Percentiles rank a stretch among this genome's conserved stretches.
phyloP scores from a whole-genome alignment of 2,797 vertebrate species.

The Sandelia bainsii region DNA sequence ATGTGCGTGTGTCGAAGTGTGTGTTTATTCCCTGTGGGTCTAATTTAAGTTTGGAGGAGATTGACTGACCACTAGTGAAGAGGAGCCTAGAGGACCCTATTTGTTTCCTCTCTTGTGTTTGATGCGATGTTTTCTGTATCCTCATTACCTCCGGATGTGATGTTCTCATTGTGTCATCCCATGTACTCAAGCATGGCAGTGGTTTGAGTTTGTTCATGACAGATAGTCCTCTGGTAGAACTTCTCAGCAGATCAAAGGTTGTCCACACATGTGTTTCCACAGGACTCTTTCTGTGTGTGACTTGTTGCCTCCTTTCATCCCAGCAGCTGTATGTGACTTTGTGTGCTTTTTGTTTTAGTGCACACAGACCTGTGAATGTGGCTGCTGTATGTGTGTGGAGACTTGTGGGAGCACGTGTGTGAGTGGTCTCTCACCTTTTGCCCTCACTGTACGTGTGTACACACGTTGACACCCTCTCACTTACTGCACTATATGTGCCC shows the following conservation, averaged over 20 bases:
- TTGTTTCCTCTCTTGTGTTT: slow-evolving; percentile 11
- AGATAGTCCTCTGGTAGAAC: slow-evolving; percentile 47
- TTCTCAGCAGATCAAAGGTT: slow-evolving; percentile 71
- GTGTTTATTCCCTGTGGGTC: slow-evolving; percentile 32
- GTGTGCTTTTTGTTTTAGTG: slow-evolving; percentile 50
- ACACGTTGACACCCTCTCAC: slow-evolving; percentile 74
- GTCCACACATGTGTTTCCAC: slow-evolving; percentile 50
- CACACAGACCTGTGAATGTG: slow-evolving; percentile 27
- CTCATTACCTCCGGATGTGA: slow-evolving; percentile 25
- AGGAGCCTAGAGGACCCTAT: slow-evolving; percentile 18
- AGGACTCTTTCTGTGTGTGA: slow-evolving; percentile 43
- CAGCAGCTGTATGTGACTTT: slow-evolving; percentile 61
- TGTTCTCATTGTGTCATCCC: slow-evolving; percentile 62
- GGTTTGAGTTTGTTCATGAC: slow-evolving; percentile 46
- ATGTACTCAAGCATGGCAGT: slow-evolving; percentile 22
- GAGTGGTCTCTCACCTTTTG: slow-evolving; percentile 54
- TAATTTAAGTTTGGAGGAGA: slow-evolving; percentile 40
- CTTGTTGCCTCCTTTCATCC: slow-evolving; percentile 64
- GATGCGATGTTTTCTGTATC: slow-evolving; percentile 17
- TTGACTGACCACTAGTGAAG: slow-evolving; percentile 29
- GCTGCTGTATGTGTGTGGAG: background rate
- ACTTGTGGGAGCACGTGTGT: slow-evolving; percentile 6
- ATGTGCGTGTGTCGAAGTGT: background rate
- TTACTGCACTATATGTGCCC: slow-evolving; percentile 53
- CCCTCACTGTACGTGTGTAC: slow-evolving; percentile 49